Percentiles rank a stretch among this genome's conserved stretches.
Evolutionary conservation across 2,888 invertebrate species (phyloP).

Genomic region (Tribolium freemani): DNA sequence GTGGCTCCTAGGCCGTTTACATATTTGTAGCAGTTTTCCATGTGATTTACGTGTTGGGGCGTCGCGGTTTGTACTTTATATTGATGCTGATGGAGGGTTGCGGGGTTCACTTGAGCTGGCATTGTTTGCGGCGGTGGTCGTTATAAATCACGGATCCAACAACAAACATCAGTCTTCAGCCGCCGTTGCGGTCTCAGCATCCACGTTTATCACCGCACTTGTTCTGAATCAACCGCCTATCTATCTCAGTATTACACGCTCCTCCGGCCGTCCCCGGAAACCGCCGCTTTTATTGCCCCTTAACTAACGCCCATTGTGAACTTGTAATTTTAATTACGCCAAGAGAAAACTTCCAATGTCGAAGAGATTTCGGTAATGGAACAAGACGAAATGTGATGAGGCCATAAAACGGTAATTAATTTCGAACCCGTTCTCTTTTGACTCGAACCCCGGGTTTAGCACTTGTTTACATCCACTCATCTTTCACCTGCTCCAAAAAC

Average conservation of each 20-base stretch:
- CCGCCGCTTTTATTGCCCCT: constrained; percentile 22
- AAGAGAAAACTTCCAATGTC: constrained; percentile 32
- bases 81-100: constrained; percentile 50
- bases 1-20: constrained; percentile 28
- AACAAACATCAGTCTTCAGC: constrained; percentile 66
- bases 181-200: constrained; percentile 64
- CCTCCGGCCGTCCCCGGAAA: constrained; percentile 29
- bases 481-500: constrained; percentile 31
- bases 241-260: constrained; percentile 58
- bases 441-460: not conserved
- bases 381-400: constrained; percentile 39
- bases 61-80: constrained; percentile 49
- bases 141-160: constrained; percentile 66
- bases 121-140: constrained; percentile 63
- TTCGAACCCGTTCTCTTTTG: constrained; percentile 48
- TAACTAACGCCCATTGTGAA: constrained; percentile 47
- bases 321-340: constrained; percentile 51
- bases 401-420: constrained; percentile 55
- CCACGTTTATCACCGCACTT: constrained; percentile 67
- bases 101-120: constrained; percentile 52
- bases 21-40: constrained; percentile 41
- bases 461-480: constrained; percentile 32
- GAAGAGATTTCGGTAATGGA: constrained; percentile 37
- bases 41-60: constrained; percentile 44
- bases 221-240: constrained; percentile 67